Conservation (phyloP, 2,888 invertebrate species). For the Ferrisia virgata region DNA sequence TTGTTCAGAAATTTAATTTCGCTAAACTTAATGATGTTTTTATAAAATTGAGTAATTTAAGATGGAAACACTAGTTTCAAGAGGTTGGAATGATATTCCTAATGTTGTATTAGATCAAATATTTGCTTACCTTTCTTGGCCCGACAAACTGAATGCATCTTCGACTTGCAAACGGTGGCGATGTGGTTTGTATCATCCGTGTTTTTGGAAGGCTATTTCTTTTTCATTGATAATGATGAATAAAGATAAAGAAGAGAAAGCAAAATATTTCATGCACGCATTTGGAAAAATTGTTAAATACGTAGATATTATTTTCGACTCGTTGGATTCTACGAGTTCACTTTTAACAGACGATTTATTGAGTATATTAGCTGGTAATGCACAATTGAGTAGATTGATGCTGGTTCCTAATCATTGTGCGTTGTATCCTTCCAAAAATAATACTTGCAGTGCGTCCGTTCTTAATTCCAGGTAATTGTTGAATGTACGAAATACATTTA, state of each 20-base stretch:
- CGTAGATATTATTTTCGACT: slow-evolving; percentile 55
- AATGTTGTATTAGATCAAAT: slow-evolving; percentile 56
- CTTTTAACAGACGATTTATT: slow-evolving; percentile 32
- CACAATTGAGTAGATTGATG: slow-evolving; percentile 40
- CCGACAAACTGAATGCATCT: slow-evolving; percentile 58
- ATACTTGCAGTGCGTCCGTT: background rate
- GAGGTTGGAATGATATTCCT: slow-evolving; percentile 54
- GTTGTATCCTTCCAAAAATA: background rate
- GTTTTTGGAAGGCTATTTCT: slow-evolving; percentile 55
- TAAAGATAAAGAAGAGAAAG: slow-evolving; percentile 40
- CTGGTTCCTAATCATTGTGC: slow-evolving; percentile 28
- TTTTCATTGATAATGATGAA: slow-evolving; percentile 47
- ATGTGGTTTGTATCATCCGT: slow-evolving; percentile 55
- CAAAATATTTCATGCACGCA: slow-evolving; percentile 50
- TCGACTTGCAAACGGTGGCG: slow-evolving; percentile 61
- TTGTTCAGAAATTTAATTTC: background rate
- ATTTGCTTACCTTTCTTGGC: slow-evolving; percentile 54
- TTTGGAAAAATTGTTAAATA: slow-evolving; percentile 54
- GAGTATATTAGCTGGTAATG: slow-evolving; percentile 32
- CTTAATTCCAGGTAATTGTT: slow-evolving; percentile 21
- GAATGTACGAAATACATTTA: background rate
- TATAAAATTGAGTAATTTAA: slow-evolving; percentile 3
- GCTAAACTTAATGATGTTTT: background rate
- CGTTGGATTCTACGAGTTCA: slow-evolving; percentile 51
- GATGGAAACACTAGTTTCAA: slow-evolving; percentile 16